Evolutionary conservation across 2,888 invertebrate genomes (phyloP), one percentile per base, ranked within the genome.

Genomic region (Meteorus colon): DNA sequence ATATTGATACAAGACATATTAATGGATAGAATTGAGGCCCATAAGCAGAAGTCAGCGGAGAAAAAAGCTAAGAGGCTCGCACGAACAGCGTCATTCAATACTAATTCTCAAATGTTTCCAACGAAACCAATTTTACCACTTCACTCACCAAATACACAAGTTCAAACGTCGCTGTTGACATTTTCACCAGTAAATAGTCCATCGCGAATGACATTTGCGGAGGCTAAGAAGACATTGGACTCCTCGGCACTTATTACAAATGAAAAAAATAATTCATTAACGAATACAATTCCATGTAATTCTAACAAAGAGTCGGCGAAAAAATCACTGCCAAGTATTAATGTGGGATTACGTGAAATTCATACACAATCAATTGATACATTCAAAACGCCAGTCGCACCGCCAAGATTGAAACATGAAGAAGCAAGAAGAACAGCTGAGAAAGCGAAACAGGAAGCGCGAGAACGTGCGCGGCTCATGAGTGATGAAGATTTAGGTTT

Each of bases 1-100:
- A 95, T 94, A 86, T 91, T 96, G 34, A 95, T 97, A 66, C 93
- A 96, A 84, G 94, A 96, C 87, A 91, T 97, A 90, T 94, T 97
- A 71, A 93, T 96, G 92, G 95, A 95, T 85, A 94, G 95, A 88
- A 90, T 96, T 83, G 92, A 93, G 82, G 92, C 93, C 2, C 93
- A 94, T 83, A 94, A 93, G 82, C 93, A 93, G 82, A 91, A 91
- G 24, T 92, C 91, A n/a, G 91, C 92, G 3, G 93, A 92, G 81
- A 92, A 91, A 83, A 92, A 92, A 74, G 89, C 92, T 14, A 93
- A 93, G 85, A 91, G 93, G 77, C 92, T 92, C 75, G 91, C 93
- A 0, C 92, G 92, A 81, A 90, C 92, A 14, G 89, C 89, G 29
- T 90, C 90, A 0, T 90, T 90, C 41, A 88, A 90, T 48, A 86